Evolutionary conservation across 1,140 invertebrate genomes (phyloP).

Genomic region (Microplitis demolitor): DNA sequence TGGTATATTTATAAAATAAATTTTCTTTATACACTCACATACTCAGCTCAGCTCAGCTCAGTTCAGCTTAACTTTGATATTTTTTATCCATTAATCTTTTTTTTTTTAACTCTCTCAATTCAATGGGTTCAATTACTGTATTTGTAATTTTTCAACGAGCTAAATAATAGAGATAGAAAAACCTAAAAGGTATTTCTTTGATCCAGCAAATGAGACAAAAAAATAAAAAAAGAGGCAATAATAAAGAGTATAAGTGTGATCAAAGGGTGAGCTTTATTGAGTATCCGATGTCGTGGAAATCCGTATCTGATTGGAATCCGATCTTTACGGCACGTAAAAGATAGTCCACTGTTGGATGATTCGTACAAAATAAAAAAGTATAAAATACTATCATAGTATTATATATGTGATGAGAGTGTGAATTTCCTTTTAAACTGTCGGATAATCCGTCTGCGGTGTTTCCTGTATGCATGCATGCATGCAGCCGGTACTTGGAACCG

Average conservation of each 20-base stretch:
- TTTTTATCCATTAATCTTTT: too few species aligned
- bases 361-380: background rate
- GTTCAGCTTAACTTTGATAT: too few species aligned
- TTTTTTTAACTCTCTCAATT: too few species aligned
- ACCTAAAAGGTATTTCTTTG: too few species aligned
- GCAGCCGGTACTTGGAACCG: constrained; percentile 25
- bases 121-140: too few species aligned
- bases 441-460: constrained; percentile 54
- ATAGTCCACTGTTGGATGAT: background rate
- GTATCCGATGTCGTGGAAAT: constrained; percentile 6
- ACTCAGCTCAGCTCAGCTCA: too few species aligned
- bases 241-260: background rate
- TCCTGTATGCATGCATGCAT: constrained; percentile 43
- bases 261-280: background rate
- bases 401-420: background rate
- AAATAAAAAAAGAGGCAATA: background rate
- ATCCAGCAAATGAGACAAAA: too few species aligned
- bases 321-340: background rate
- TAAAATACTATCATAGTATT: background rate
- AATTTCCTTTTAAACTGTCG: constrained; percentile 39
- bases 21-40: too few species aligned
- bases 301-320: constrained; percentile 6
- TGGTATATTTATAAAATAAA: background rate
- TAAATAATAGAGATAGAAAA: too few species aligned
- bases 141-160: too few species aligned